Evolutionary conservation across 2,113 vertebrate species (phyloP).

Genomic region (Bujurquina vittata): DNA sequence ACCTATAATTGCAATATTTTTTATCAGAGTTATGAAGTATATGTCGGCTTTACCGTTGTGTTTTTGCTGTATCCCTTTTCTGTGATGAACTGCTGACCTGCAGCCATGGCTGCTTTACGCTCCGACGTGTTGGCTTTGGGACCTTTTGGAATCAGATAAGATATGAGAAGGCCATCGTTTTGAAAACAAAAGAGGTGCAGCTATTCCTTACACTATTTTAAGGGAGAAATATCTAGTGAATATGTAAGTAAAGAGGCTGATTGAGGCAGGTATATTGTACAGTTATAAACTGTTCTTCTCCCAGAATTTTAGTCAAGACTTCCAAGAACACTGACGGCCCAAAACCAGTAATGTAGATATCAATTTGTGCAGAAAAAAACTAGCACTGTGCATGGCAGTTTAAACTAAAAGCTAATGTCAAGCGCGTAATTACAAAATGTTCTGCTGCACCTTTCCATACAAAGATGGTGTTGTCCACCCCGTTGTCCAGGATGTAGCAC

Average conservation of each 20-base stretch:
- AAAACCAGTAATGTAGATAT: not conserved
- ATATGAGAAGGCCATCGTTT: not conserved
- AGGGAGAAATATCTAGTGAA: not conserved
- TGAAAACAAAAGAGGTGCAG: not conserved
- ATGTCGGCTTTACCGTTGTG: constrained; percentile 71
- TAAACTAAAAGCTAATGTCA: not conserved
- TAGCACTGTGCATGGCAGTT: not conserved
- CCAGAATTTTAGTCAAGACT: no score
- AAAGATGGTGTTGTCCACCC: constrained; percentile 77
- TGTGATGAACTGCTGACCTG: constrained; percentile 78
- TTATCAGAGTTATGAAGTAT: no score
- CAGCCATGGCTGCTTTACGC: constrained; percentile 79
- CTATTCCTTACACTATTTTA: not conserved
- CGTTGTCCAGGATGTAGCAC: constrained; percentile 85
- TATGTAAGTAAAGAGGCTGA: not conserved
- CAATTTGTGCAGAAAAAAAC: no score
- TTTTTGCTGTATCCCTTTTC: constrained; percentile 78
- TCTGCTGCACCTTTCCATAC: constrained; percentile 82
- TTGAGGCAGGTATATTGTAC: not conserved
- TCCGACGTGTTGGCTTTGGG: constrained; percentile 74
- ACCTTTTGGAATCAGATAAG: constrained; percentile 56
- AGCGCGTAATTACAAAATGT: not conserved
- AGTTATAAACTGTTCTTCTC: not conserved
- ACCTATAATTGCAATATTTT: not conserved
- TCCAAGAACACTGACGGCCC: no score